Evolutionary conservation across 92 coral and sea anemone genomes (phyloP).

Genomic region (Pocillopora grandis): DNA sequence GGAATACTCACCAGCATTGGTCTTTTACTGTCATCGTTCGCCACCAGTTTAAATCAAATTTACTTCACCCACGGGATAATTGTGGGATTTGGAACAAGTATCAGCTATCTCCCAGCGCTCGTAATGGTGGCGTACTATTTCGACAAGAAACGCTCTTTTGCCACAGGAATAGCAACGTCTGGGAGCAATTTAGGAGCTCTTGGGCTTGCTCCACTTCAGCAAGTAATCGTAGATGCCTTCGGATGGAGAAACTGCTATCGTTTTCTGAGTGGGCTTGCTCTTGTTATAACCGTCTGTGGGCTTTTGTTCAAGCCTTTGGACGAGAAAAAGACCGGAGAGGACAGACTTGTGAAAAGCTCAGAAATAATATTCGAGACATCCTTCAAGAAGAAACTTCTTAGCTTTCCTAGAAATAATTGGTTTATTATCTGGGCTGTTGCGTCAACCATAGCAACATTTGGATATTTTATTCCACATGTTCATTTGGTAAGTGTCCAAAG

Average conservation of each 20-base stretch:
- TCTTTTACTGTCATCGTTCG: conserved; percentile 73
- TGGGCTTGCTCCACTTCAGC: conserved; percentile 85
- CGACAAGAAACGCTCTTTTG: conserved; percentile 88
- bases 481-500: conserved; percentile 71
- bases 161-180: conserved; percentile 93
- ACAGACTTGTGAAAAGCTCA: neutral
- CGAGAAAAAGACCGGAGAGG: conserved; percentile 25
- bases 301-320: conserved; percentile 75
- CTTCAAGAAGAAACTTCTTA: conserved; percentile 18
- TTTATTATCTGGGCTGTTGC: conserved; percentile 85
- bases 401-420: conserved; percentile 68
- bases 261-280: conserved; percentile 77
- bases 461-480: conserved; percentile 95
- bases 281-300: conserved; percentile 77
- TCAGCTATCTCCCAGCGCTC: conserved; percentile 89
- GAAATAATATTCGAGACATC: neutral
- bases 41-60: conserved; percentile 51
- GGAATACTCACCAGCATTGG: conserved; percentile 85
- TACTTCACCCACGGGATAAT: conserved; percentile 88
- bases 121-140: conserved; percentile 92
- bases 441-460: conserved; percentile 84
- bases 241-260: conserved; percentile 96
- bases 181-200: conserved; percentile 96
- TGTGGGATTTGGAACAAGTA: conserved; percentile 89
- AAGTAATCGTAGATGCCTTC: conserved; percentile 60